Evolutionary conservation across 2,888 invertebrate genomes (phyloP), one percentile per base, ranked within the genome.

Genomic region (Orchesella flavescens): DNA sequence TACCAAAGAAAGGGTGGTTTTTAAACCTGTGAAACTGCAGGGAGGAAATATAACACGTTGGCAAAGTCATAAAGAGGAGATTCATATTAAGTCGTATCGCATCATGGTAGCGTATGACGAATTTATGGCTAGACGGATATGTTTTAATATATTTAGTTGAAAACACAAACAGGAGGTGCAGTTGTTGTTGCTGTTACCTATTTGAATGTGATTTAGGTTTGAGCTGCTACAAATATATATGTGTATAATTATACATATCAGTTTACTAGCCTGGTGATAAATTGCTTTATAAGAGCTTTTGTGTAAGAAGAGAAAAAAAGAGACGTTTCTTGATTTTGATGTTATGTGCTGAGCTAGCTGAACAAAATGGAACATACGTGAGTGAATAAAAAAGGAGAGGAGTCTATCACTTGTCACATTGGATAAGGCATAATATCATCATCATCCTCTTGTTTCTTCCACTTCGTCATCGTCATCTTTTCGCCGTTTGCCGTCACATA

Each of bases 371-470:
- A 80, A 80, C 66, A 68, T 46, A 57, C 23, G 23, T 24, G 44
- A 21, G 66, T 9, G 55, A 7, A 55, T 55, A 24, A 66, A 17
- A 80, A 72, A 34, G 80, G 57, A 68, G 57, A 68, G 17, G 59
- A 46, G 72, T 24, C 15, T 55, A 75, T 81, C 81, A 81, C 81
- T 81, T 81, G 81, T 81, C 81, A 81, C 81, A 53, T 74, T 81
- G 74, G 74, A 81, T 74, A 68, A 81, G 80, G 73, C 69, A 75
- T 74, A 81, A 75, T 81, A 75, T 74, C 69, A 74, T 74, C 81
- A 75, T 68, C 73, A 68, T 81, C 66, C 4, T 69, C 69, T 23
- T 15, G 61, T 21, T 49, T 72, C 59, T 68, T 79, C 72, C 73
- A 74, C 81, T 81, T 81, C 69, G 72, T 79, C 78, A 71, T 78